Evolutionary conservation across 2,113 vertebrate species (phyloP).

Genomic region (Tauraco erythrolophus): DNA sequence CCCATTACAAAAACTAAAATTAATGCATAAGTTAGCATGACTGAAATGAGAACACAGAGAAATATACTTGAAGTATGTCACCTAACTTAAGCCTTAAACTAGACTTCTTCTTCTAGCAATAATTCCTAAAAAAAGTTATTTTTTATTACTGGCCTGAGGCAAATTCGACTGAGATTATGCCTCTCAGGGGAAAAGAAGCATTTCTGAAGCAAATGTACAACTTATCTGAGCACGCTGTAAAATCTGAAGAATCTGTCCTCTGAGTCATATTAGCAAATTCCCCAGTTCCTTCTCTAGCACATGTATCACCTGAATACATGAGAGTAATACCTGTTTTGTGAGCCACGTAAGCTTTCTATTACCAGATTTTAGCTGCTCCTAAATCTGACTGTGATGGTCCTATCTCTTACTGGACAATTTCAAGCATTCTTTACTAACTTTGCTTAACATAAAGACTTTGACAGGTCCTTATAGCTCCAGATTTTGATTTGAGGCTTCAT

Average conservation of each 20-base stretch:
- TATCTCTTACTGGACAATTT: not conserved
- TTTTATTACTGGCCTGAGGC: slow-evolving; percentile 1
- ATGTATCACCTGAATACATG: not conserved
- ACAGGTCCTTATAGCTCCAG: not conserved
- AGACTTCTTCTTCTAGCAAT: not conserved
- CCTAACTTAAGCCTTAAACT: not conserved
- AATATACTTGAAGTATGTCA: not conserved
- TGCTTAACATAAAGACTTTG: slow-evolving; percentile 10
- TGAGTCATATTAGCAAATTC: not conserved
- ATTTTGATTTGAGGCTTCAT: not conserved
- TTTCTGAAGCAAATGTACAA: not conserved
- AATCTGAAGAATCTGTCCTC: not conserved
- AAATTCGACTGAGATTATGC: not conserved
- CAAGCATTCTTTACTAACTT: not conserved
- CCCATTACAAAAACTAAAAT: not conserved
- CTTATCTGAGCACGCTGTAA: not conserved
- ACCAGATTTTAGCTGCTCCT: not conserved
- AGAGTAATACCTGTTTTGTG: not conserved
- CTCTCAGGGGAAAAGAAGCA: not conserved
- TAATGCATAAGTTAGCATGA: not conserved
- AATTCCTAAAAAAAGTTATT: not conserved
- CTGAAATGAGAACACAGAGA: not conserved
- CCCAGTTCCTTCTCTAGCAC: not conserved
- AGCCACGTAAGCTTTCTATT: not conserved
- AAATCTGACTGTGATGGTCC: not conserved